phyloP scores from a whole-genome alignment of 2,888 invertebrate genomes.

The Brachycybe producta region DNA sequence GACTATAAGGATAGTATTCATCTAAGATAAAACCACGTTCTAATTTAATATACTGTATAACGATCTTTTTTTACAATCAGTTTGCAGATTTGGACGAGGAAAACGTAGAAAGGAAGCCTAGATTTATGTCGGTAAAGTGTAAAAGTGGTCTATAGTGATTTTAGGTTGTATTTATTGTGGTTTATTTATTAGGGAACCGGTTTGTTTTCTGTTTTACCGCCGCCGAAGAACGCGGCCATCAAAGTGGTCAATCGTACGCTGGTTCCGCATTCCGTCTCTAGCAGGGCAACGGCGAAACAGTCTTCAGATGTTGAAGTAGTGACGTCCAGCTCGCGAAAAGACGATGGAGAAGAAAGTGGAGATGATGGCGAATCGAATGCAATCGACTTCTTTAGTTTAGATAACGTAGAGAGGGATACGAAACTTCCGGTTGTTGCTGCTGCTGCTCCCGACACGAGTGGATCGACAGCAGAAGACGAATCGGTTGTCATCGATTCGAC shows the following conservation, averaged over 20 bases:
- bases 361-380: background rate
- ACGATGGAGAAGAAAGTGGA: background rate
- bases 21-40: too few species aligned
- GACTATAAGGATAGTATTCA: background rate
- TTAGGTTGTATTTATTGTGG: too few species aligned
- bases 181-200: background rate
- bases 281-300: background rate
- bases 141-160: background rate
- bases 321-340: background rate
- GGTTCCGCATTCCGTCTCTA: slow-evolving; percentile 1
- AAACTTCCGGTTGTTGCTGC: too few species aligned
- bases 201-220: slow-evolving; percentile 5
- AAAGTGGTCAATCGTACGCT: slow-evolving; percentile 2
- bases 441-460: too few species aligned
- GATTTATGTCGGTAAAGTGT: too few species aligned
- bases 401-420: too few species aligned
- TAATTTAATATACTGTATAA: too few species aligned
- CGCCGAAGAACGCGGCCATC: background rate
- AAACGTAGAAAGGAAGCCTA: background rate
- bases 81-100: background rate
- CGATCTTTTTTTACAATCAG: background rate
- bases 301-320: background rate
- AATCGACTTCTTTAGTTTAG: slow-evolving; percentile 5
- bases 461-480: background rate
- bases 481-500: background rate